Evolutionary conservation across 2,888 invertebrate species (phyloP).

Genomic region (Allygus modestus): DNA sequence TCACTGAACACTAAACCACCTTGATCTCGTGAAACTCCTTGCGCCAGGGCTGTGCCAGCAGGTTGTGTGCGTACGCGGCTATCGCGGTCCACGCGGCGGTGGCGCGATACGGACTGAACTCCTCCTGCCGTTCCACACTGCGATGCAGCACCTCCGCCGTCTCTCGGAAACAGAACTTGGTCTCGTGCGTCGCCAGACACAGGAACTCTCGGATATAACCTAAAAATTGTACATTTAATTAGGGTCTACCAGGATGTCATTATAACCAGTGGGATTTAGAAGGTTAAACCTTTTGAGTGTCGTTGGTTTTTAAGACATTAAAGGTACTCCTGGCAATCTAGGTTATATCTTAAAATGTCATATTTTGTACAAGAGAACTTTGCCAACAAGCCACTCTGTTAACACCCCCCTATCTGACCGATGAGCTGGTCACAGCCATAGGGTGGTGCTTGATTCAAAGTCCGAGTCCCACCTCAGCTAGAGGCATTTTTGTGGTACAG

Average conservation of each 20-base stretch:
- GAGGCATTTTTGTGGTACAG: no score
- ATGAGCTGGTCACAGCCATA: no score
- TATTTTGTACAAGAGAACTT: no score
- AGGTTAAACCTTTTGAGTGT: no score
- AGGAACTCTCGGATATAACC: conserved; percentile 88
- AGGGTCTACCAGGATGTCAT: not conserved
- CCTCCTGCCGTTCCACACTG: conserved; percentile 82
- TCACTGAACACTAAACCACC: no score
- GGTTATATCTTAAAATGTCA: no score
- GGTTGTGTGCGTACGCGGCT: conserved; percentile 90
- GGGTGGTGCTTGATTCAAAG: no score
- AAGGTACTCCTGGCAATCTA: no score
- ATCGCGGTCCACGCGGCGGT: conserved; percentile 90
- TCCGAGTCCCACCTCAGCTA: no score
- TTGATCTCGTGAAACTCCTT: conserved; percentile 90
- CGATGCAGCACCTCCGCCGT: conserved; percentile 86
- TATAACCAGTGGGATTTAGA: not conserved
- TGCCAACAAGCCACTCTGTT: no score
- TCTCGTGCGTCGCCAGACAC: conserved; percentile 86
- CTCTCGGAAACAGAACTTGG: conserved; percentile 87
- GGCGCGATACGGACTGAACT: conserved; percentile 90
- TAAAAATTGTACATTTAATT: conserved; percentile 72
- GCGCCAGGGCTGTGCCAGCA: conserved; percentile 92
- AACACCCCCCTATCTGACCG: no score
- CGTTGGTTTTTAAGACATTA: no score